phyloP scores from a whole-genome alignment of 2,888 invertebrate genomes.

The Amaurobius ferox region DNA sequence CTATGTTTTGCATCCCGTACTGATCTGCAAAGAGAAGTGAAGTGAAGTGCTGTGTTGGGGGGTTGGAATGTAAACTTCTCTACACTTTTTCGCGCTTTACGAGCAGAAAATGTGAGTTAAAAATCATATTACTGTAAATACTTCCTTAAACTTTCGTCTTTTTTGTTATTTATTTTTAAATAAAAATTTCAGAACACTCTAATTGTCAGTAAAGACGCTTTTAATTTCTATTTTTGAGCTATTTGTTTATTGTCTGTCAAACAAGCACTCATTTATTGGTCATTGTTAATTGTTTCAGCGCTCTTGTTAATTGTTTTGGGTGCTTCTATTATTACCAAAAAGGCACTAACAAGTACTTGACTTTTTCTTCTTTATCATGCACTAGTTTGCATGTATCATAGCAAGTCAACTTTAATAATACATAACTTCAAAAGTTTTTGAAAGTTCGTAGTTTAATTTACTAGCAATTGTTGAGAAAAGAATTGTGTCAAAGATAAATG shows the following conservation, averaged over 20 bases:
- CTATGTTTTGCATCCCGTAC: too few species aligned
- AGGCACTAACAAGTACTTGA: not conserved
- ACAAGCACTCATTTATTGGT: not conserved
- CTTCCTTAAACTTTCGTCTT: too few species aligned
- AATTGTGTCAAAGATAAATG: too few species aligned
- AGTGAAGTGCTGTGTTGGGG: not conserved
- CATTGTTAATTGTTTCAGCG: not conserved
- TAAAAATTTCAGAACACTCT: not conserved
- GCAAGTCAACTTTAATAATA: too few species aligned
- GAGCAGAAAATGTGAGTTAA: not conserved
- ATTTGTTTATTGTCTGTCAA: not conserved
- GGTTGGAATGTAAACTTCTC: slow-evolving; percentile 43
- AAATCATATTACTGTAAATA: too few species aligned
- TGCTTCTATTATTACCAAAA: not conserved
- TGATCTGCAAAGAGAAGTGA: slow-evolving; percentile 32
- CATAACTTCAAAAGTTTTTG: too few species aligned
- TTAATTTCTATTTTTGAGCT: not conserved
- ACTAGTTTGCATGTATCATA: too few species aligned
- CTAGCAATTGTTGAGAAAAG: too few species aligned
- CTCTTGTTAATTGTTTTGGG: not conserved
- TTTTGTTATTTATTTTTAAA: not conserved
- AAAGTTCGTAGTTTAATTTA: too few species aligned
- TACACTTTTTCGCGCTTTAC: slow-evolving; percentile 3
- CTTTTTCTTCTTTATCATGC: too few species aligned
- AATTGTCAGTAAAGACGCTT: too few species aligned